Percentiles rank a stretch among this genome's conserved stretches.
Evolutionary conservation across 1,140 invertebrate species (phyloP).

Genomic region (Drosophila kurseongensis): DNA sequence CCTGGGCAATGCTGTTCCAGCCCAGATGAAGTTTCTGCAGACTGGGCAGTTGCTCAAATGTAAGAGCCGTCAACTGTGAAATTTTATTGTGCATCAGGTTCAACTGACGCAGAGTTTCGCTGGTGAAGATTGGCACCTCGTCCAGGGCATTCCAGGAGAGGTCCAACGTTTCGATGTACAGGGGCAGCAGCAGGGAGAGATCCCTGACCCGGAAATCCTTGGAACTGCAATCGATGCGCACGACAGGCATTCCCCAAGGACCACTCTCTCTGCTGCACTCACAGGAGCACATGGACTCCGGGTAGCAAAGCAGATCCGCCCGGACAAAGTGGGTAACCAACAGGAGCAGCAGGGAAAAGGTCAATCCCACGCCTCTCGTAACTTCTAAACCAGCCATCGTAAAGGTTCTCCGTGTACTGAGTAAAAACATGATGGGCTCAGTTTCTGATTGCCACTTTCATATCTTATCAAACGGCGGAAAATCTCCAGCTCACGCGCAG

Average conservation of each 20-base stretch:
- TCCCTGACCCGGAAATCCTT: slow-evolving; percentile 52
- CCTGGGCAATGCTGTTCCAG: slow-evolving; percentile 86
- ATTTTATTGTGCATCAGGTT: slow-evolving; percentile 93
- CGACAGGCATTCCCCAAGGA: slow-evolving; percentile 71
- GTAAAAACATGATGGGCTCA: neutral
- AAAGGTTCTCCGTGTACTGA: slow-evolving; percentile 28
- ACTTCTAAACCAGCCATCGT: slow-evolving; percentile 12
- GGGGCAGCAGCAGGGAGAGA: slow-evolving; percentile 52
- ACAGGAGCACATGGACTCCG: slow-evolving; percentile 59
- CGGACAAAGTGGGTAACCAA: neutral
- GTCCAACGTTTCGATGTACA: slow-evolving; percentile 64
- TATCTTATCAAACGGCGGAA: slow-evolving; percentile 43
- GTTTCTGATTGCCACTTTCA: slow-evolving; percentile 2
- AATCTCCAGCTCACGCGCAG: slow-evolving; percentile 18
- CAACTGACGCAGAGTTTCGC: slow-evolving; percentile 90
- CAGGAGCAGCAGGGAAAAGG: slow-evolving; percentile 41
- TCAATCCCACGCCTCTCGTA: neutral
- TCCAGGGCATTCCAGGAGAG: slow-evolving; percentile 76
- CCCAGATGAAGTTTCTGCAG: slow-evolving; percentile 86
- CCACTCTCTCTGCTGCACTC: slow-evolving; percentile 76
- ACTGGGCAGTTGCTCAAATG: slow-evolving; percentile 85
- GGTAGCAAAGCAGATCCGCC: slow-evolving; percentile 72
- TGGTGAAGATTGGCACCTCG: slow-evolving; percentile 49
- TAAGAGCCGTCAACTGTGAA: slow-evolving; percentile 85
- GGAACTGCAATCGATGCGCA: slow-evolving; percentile 79